A percentile compares a stretch with the other conserved stretches of the same genome.
phyloP scores from a whole-genome alignment of 2,888 invertebrate genomes.

The Erebia epiphron region DNA sequence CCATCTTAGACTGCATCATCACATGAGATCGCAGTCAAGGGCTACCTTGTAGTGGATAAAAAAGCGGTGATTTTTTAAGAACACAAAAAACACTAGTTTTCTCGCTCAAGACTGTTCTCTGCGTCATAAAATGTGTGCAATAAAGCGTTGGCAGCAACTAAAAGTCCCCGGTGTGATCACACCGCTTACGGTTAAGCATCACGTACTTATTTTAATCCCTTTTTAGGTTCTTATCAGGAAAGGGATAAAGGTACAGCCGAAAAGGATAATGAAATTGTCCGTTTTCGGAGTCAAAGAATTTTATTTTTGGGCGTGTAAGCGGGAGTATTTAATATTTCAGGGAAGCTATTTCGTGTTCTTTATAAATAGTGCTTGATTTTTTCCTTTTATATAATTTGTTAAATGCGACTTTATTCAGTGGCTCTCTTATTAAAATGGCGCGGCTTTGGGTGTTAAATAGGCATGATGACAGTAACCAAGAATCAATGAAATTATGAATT shows the following conservation, averaged over 20 bases:
- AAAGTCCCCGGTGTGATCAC: neutral
- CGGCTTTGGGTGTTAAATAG: neutral
- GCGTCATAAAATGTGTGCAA: too few species aligned
- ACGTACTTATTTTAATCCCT: conserved; percentile 39
- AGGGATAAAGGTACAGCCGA: conserved; percentile 28
- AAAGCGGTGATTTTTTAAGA: too few species aligned
- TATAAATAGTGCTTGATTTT: neutral
- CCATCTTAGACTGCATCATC: too few species aligned
- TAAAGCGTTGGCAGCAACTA: neutral
- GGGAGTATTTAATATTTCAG: conserved; percentile 3
- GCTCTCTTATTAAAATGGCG: neutral
- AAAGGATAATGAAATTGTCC: conserved; percentile 30
- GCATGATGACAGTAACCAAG: too few species aligned
- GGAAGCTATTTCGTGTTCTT: neutral
- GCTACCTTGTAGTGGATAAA: too few species aligned
- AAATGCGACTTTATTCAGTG: neutral
- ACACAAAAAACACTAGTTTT: too few species aligned
- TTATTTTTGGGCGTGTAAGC: conserved; percentile 6
- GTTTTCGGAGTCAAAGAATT: conserved; percentile 30
- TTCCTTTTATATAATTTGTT: neutral
- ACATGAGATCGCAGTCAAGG: too few species aligned
- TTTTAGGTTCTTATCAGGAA: conserved; percentile 33
- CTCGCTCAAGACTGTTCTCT: too few species aligned
- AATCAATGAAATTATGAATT: too few species aligned
- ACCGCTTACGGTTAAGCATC: conserved; percentile 32